Base-by-base conservation (phyloP, 2,797 vertebrate species). In the Sternotherus odoratus region DNA sequence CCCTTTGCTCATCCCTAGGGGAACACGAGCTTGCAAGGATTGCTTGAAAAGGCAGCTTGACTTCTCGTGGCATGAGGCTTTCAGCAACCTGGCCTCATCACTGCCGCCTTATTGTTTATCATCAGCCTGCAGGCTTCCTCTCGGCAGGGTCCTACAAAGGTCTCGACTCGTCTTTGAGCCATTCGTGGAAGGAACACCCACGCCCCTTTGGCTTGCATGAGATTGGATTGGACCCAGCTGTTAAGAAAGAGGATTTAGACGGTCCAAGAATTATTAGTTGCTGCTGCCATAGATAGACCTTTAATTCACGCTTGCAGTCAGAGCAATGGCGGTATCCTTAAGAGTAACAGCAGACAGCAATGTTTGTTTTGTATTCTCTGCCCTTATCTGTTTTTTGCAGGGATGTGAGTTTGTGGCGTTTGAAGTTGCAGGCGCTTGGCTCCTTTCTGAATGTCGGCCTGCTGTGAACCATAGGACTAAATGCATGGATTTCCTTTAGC, bases 211-310 rank as follows among this genome's bases (percentile, higher is more conserved):
- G 80, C 89, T 87, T 95, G 78, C 75, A 48, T 85, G 90, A 28
- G 82, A 50, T 53, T 5, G 84, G 87, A 94, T 87, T 84, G 95
- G 3, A 94, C 94, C 91, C 85, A 92, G 95, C 86, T 94, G 93
- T 86, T 93, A 91, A 86, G 89, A 93, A 17, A 84, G 95, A 86
- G 89, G 82, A 80, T 78, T 63, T 80, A 92, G 85, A 89, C 60
- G 78, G 91, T 79, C 89, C 78, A 82, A 89, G 77, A 0, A 0
- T 85, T 88, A 94, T 82, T 92, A 80, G 77, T 87, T 92, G 80
- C 87, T 93, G 89, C 93, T 96, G 87, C 90, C 94, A 16, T 30
- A 33, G 57, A 16, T 30, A 33, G 57, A 60, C 3, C 57, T 13
- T 60, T 60, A 15, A 60, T 33, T 28, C 28, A 80, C 12, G 91